These are phyloP conservation scores for Vanessa cardui DNA, from an alignment of 2,888 invertebrate genomes.

Conservation along the genomic window DNA sequence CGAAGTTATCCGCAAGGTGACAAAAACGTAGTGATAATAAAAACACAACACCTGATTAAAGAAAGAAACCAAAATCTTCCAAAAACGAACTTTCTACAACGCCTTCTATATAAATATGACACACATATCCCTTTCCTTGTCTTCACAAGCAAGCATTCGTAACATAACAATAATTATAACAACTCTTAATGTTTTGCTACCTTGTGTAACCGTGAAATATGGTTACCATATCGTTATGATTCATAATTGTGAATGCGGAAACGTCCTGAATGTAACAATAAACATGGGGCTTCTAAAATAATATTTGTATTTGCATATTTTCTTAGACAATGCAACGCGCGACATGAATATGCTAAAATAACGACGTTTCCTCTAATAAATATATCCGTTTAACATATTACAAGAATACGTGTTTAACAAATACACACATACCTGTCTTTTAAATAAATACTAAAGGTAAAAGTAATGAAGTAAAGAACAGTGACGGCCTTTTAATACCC, in stretches of 20 bases:
- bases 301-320: conserved; percentile 2
- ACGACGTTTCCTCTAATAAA: not conserved
- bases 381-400: too few relatives aligned
- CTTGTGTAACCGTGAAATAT: not conserved
- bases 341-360: not conserved
- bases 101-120: not conserved
- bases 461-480: too few relatives aligned
- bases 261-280: conserved; percentile 21
- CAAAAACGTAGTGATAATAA: too few relatives aligned
- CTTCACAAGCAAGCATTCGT: not conserved
- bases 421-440: too few relatives aligned
- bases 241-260: conserved; percentile 39
- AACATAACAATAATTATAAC: conserved; percentile 1
- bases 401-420: too few relatives aligned
- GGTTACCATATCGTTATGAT: not conserved
- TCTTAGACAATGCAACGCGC: conserved; percentile 1
- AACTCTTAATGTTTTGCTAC: not conserved
- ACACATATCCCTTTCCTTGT: not conserved
- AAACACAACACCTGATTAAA: too few relatives aligned
- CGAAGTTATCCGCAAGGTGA: too few relatives aligned
- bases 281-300: conserved; percentile 13
- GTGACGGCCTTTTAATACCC: too few relatives aligned
- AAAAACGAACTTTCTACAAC: too few relatives aligned
- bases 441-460: too few relatives aligned
- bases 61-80: too few relatives aligned